phyloP scores from a whole-genome alignment of 1,140 invertebrate species.

The Formica selysi region DNA sequence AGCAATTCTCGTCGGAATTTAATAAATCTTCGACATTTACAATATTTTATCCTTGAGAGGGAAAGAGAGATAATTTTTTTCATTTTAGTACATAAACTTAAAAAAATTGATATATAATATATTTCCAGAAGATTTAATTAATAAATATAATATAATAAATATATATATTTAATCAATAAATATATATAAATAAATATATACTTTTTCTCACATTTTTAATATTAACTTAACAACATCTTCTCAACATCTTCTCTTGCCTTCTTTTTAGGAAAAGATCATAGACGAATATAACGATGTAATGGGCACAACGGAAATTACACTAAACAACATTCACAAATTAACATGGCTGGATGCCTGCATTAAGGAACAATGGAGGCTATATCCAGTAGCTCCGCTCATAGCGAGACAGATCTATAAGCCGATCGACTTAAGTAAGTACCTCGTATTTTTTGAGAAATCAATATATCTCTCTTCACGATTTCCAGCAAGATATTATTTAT shows the following conservation, averaged over 20 bases:
- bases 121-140: background rate
- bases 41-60: too few species aligned
- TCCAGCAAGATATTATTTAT: background rate
- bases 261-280: constrained; percentile 86
- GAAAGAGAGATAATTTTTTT: background rate
- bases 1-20: background rate
- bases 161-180: background rate
- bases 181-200: background rate
- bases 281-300: constrained; percentile 86
- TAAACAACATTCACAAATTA: constrained; percentile 85
- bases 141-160: background rate
- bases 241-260: background rate
- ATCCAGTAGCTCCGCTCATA: constrained; percentile 87
- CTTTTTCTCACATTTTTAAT: background rate
- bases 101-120: constrained; percentile 1
- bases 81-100: background rate
- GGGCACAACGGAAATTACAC: constrained; percentile 80
- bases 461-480: background rate
- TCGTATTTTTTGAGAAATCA: too few species aligned
- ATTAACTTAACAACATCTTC: background rate
- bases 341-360: constrained; percentile 87
- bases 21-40: too few species aligned
- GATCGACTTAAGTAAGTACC: constrained; percentile 78
- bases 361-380: constrained; percentile 85
- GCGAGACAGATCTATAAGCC: constrained; percentile 85